phyloP scores from a whole-genome alignment of 2,888 invertebrate species.

The Pediacus dermestoides region DNA sequence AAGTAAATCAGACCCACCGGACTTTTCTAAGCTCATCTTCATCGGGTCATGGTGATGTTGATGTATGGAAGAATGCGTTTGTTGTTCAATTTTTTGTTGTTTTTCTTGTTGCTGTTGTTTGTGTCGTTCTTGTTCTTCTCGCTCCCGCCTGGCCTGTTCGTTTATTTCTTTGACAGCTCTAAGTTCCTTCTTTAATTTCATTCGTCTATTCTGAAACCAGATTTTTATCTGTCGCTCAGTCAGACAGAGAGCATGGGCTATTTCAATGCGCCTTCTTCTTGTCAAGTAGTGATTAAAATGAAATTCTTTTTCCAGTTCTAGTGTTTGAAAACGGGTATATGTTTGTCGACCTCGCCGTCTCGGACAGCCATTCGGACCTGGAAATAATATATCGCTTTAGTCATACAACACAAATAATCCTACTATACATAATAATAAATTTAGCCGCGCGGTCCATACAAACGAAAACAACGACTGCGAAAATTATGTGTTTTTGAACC shows the following conservation, averaged over 20 bases:
- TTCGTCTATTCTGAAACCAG: slow-evolving; percentile 95
- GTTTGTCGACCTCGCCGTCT: slow-evolving; percentile 93
- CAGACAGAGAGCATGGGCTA: slow-evolving; percentile 92
- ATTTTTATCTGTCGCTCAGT: slow-evolving; percentile 97
- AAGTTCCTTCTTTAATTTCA: slow-evolving; percentile 95
- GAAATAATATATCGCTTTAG: slow-evolving; percentile 43
- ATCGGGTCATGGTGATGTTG: slow-evolving; percentile 72
- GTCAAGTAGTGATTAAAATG: slow-evolving; percentile 98
- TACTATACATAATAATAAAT: not conserved
- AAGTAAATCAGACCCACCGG: slow-evolving; percentile 67
- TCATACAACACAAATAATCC: not conserved
- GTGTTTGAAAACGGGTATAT: slow-evolving; percentile 96
- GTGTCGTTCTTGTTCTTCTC: slow-evolving; percentile 88
- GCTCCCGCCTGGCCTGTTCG: slow-evolving; percentile 85
- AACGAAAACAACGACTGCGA: no score
- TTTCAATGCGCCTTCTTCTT: slow-evolving; percentile 92
- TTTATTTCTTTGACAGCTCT: slow-evolving; percentile 93
- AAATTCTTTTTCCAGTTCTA: slow-evolving; percentile 98
- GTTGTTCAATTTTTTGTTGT: slow-evolving; percentile 72
- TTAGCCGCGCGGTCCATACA: no score
- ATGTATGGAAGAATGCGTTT: slow-evolving; percentile 58
- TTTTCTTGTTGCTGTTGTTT: slow-evolving; percentile 87
- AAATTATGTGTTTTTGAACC: no score
- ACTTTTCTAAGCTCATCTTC: slow-evolving; percentile 69
- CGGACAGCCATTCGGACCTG: slow-evolving; percentile 95